Conservation (phyloP, 1,140 invertebrate genomes). For the Cephus cinctus region DNA sequence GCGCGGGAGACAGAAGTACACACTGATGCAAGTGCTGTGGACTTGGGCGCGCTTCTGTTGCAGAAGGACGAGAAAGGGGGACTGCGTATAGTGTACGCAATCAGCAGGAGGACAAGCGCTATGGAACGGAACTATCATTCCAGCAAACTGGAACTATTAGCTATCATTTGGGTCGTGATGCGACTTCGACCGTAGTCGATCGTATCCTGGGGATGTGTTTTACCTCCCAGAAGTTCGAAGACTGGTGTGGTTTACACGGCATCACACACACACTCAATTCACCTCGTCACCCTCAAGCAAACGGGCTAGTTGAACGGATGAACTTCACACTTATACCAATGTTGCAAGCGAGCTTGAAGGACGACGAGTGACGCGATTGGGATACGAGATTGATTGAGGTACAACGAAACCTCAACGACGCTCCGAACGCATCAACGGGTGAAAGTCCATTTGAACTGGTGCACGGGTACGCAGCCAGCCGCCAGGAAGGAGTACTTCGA, state of each 20-base stretch:
- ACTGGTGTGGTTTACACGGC: conserved; percentile 19
- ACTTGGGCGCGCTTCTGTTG: conserved; percentile 42
- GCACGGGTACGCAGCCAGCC: conserved; percentile 9
- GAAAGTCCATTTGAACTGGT: conserved; percentile 10
- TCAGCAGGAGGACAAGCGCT: conserved; percentile 15
- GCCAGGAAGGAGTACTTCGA: neutral
- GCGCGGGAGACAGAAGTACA: conserved; percentile 26
- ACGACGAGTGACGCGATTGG: neutral
- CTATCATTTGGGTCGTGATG: conserved; percentile 14
- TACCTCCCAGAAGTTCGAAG: conserved; percentile 25
- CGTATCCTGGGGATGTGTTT: conserved; percentile 29
- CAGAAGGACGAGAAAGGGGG: conserved; percentile 23
- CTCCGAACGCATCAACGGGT: conserved; percentile 7
- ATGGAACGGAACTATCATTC: conserved; percentile 23
- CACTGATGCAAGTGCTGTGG: conserved; percentile 35
- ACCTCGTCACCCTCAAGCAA: conserved; percentile 11
- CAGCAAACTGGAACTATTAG: conserved; percentile 23
- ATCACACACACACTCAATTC: conserved; percentile 12
- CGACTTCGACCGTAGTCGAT: conserved; percentile 12
- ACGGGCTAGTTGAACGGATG: conserved; percentile 15
- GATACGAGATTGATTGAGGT: neutral
- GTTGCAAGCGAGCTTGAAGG: neutral
- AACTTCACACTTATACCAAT: conserved; percentile 13
- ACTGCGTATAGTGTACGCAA: conserved; percentile 15
- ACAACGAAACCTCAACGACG: neutral